Conservation (phyloP, 1,140 invertebrate species). For the Zaprionus lachaisei region DNA sequence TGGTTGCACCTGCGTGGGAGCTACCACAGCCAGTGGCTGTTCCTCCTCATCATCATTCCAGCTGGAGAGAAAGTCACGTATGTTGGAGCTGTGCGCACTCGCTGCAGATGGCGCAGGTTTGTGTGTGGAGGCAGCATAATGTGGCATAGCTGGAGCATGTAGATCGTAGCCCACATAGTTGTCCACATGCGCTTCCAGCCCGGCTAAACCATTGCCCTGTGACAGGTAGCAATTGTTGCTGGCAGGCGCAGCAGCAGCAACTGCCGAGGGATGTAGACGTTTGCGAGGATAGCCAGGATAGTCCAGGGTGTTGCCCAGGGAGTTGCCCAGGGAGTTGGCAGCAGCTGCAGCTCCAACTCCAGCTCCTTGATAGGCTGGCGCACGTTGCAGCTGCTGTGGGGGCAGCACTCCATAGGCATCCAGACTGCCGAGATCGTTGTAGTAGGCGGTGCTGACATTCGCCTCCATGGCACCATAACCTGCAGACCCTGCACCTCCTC, state of each 20-base stretch:
- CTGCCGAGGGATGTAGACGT: slow-evolving; percentile 25
- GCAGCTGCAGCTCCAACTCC: neutral
- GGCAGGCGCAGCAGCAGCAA: slow-evolving; percentile 4
- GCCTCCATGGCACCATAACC: slow-evolving; percentile 45
- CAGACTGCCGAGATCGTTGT: slow-evolving; percentile 71
- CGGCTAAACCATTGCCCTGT: slow-evolving; percentile 46
- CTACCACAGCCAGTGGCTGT: slow-evolving; percentile 52
- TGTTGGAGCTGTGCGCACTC: slow-evolving; percentile 65
- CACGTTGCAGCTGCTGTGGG: slow-evolving; percentile 40
- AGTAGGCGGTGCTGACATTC: slow-evolving; percentile 57
- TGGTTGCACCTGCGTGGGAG: slow-evolving; percentile 8
- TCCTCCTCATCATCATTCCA: slow-evolving; percentile 84
- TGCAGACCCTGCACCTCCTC: slow-evolving; percentile 1
- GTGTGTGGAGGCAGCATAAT: slow-evolving; percentile 11
- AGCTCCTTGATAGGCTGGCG: slow-evolving; percentile 14
- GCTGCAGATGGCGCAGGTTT: slow-evolving; percentile 1
- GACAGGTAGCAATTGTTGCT: slow-evolving; percentile 53
- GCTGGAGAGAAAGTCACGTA: slow-evolving; percentile 79
- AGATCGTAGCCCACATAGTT: slow-evolving; percentile 61
- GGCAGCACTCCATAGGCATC: slow-evolving; percentile 40
- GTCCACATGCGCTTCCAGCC: slow-evolving; percentile 64
- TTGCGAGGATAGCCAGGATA: slow-evolving; percentile 67
- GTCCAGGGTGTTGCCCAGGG: slow-evolving; percentile 32
- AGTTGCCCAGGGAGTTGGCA: slow-evolving; percentile 4
- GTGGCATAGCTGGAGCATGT: slow-evolving; percentile 38